Conservation (phyloP, 2,888 invertebrate genomes). For the Tachina lurida region DNA sequence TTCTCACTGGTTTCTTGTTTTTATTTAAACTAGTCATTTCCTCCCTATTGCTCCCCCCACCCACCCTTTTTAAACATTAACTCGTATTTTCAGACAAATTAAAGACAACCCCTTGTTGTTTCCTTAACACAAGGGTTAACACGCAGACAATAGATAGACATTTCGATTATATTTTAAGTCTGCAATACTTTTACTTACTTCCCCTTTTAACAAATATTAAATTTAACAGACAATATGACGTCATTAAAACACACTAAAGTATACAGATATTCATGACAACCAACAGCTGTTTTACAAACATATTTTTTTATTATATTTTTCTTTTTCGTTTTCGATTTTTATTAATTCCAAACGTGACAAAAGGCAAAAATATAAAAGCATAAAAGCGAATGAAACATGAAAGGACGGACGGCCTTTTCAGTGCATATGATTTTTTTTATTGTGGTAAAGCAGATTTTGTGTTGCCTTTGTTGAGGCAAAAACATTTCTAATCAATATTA, state of each 20-base stretch:
- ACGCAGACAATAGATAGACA: constrained; percentile 20
- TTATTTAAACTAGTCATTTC: neutral
- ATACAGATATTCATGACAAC: neutral
- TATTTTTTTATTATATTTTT: neutral
- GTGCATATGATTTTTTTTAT: too few species aligned
- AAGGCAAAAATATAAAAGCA: too few species aligned
- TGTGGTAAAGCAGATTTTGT: too few species aligned
- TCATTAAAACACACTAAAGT: constrained; percentile 18
- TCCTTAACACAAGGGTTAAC: neutral
- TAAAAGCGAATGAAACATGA: too few species aligned
- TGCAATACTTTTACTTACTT: constrained; percentile 39
- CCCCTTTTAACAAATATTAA: constrained; percentile 37
- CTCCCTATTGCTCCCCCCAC: neutral
- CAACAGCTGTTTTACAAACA: constrained; percentile 7
- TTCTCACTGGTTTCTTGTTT: too few species aligned
- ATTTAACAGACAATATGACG: constrained; percentile 59
- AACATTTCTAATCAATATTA: neutral
- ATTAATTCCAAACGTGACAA: neutral
- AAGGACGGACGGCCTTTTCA: too few species aligned
- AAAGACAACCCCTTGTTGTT: constrained; percentile 24
- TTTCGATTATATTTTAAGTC: constrained; percentile 52
- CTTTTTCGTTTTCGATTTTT: neutral
- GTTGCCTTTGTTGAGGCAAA: neutral
- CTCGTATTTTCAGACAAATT: neutral
- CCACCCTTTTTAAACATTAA: neutral